Conservation (phyloP, 1,140 invertebrate genomes). For the Theocolax elegans region DNA sequence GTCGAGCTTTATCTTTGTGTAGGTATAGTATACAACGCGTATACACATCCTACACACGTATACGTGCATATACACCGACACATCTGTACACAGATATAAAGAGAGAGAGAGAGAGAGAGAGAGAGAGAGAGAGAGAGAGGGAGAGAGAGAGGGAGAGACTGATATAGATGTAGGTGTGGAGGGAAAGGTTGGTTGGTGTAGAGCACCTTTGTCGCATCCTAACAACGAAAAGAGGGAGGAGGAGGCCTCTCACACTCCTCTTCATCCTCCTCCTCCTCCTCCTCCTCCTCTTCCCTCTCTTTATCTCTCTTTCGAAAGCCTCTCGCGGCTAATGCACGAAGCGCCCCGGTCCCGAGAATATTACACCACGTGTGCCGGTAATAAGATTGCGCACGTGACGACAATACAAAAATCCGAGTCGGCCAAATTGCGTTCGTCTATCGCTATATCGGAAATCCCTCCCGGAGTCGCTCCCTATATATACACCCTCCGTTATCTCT, state of each 20-base stretch:
- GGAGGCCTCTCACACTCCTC: not conserved
- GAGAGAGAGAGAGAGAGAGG: too few species aligned
- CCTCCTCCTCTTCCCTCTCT: too few species aligned
- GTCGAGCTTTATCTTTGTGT: too few species aligned
- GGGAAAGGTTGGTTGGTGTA: not conserved
- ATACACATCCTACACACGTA: too few species aligned
- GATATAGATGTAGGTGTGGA: not conserved
- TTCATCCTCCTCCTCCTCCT: not conserved
- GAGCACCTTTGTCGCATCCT: slow-evolving; percentile 52
- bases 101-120: too few species aligned
- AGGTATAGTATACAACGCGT: too few species aligned
- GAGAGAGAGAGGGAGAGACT: too few species aligned
- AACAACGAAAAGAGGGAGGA: slow-evolving; percentile 46
- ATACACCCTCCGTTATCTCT: not conserved
- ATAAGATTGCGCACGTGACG: slow-evolving; percentile 63
- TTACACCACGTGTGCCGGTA: slow-evolving; percentile 64
- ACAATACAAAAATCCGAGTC: slow-evolving; percentile 60
- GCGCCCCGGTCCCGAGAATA: slow-evolving; percentile 48
- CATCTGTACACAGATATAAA: too few species aligned
- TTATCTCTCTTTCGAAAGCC: not conserved
- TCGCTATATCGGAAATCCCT: slow-evolving; percentile 3
- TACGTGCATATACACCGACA: too few species aligned
- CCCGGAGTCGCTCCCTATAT: not conserved
- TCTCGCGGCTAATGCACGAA: slow-evolving; percentile 24
- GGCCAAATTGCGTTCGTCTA: slow-evolving; percentile 38